Conservation (phyloP, 1,140 invertebrate species). For the Anadara kagoshimensis region DNA sequence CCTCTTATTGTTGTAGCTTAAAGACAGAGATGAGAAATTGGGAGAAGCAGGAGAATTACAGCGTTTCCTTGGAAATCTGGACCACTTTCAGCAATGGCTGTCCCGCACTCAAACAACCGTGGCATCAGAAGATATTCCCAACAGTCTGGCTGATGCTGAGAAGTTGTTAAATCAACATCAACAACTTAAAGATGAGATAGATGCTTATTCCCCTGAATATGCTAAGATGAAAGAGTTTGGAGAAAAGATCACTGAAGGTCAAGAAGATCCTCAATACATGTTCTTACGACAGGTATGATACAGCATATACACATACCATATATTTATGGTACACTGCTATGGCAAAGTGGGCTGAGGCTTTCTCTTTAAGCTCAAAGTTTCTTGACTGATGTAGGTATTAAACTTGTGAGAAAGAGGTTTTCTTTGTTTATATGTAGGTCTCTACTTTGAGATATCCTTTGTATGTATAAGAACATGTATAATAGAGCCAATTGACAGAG, state of each 20-base stretch:
- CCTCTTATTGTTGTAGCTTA: slow-evolving; percentile 78
- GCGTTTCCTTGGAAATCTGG: slow-evolving; percentile 97
- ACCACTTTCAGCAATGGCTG: slow-evolving; percentile 99
- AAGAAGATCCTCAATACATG: slow-evolving; percentile 97
- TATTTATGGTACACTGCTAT: too few relatives aligned
- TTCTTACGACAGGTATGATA: slow-evolving; percentile 87
- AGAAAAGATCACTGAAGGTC: slow-evolving; percentile 90
- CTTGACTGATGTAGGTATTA: neutral
- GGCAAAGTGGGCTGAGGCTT: too few relatives aligned
- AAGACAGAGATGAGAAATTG: slow-evolving; percentile 97
- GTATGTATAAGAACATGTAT: too few relatives aligned
- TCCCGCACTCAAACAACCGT: slow-evolving; percentile 96
- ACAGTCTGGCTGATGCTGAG: slow-evolving; percentile 96
- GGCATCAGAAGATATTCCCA: slow-evolving; percentile 97
- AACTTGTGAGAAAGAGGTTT: neutral
- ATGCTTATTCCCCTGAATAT: slow-evolving; percentile 98
- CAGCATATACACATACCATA: too few relatives aligned
- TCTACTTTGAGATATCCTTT: too few relatives aligned
- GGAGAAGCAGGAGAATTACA: slow-evolving; percentile 99
- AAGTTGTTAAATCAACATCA: slow-evolving; percentile 96
- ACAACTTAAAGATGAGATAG: slow-evolving; percentile 98
- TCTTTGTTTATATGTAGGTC: too few relatives aligned
- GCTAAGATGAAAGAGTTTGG: slow-evolving; percentile 99
- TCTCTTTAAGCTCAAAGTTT: too few relatives aligned
- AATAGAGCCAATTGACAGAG: too few relatives aligned